Percentiles rank a stretch among this genome's conserved stretches.
phyloP scores from a whole-genome alignment of 2,113 vertebrate species.

The Rattus rattus region DNA sequence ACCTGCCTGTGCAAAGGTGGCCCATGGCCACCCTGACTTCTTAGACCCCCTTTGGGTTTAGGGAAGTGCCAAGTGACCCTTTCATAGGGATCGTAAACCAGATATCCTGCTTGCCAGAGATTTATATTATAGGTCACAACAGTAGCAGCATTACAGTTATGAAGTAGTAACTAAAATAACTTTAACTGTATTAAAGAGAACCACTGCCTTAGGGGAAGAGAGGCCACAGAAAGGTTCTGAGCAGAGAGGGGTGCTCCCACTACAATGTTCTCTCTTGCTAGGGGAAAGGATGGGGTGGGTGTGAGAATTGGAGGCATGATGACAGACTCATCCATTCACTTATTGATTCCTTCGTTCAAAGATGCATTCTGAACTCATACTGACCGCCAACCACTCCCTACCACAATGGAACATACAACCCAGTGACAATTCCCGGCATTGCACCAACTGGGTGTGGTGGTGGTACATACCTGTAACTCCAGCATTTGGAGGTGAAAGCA shows the following conservation, averaged over 20 bases:
- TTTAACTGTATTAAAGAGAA: neutral
- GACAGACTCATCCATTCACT: neutral
- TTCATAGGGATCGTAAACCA: neutral
- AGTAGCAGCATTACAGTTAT: neutral
- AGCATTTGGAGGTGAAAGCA: neutral
- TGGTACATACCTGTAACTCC: neutral
- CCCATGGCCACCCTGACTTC: neutral
- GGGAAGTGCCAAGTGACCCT: neutral
- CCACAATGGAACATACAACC: neutral
- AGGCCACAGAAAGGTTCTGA: neutral
- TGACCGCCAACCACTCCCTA: neutral
- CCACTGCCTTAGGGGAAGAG: neutral
- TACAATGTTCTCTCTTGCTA: conserved; percentile 12
- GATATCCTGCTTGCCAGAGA: neutral
- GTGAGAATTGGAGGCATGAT: neutral
- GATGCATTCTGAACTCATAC: neutral
- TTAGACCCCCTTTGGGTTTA: neutral
- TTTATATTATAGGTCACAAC: neutral
- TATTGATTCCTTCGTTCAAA: neutral
- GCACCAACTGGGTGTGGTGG: neutral
- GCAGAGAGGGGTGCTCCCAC: neutral
- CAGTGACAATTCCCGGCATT: neutral
- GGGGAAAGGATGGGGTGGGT: neutral
- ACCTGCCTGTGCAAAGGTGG: neutral
- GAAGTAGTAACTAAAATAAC: neutral